Evolutionary conservation across 2,113 vertebrate species (phyloP).

Genomic region (Callipepla californica): DNA sequence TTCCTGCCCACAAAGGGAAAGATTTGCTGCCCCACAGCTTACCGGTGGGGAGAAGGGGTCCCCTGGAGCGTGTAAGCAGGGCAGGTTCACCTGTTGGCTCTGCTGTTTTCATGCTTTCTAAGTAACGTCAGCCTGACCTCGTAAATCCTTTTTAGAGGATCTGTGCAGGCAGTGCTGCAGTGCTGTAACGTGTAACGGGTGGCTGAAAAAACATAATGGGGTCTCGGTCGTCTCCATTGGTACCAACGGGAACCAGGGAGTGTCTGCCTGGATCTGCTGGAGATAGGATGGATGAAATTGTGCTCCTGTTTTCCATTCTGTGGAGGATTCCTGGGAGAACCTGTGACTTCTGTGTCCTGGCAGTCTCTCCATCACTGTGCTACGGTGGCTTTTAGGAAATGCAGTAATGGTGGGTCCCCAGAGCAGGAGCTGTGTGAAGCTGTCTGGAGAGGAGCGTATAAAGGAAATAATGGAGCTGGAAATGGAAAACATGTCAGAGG

Average conservation of each 20-base stretch:
- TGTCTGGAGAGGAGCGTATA: constrained; percentile 37
- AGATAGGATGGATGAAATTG: background rate
- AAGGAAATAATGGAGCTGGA: constrained; percentile 44
- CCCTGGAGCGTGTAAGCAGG: background rate
- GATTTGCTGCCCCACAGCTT: background rate
- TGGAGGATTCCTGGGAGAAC: background rate
- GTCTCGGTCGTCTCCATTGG: background rate
- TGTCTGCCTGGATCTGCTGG: background rate
- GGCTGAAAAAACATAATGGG: background rate
- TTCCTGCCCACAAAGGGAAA: background rate
- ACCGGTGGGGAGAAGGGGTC: background rate
- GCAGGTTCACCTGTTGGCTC: constrained; percentile 47
- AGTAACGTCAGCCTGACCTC: background rate
- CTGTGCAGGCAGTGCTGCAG: constrained; percentile 24
- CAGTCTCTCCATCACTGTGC: constrained; percentile 4
- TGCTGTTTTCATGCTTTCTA: constrained; percentile 24
- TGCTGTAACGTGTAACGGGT: background rate
- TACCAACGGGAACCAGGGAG: background rate
- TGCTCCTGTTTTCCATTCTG: background rate
- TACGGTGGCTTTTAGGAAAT: constrained; percentile 18
- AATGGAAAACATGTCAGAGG: constrained; percentile 17
- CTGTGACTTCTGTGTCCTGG: background rate
- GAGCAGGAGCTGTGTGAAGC: background rate
- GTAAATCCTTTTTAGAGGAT: constrained; percentile 26
- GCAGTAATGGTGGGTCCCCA: constrained; percentile 26